Evolutionary conservation across 2,797 vertebrate genomes (phyloP).

Genomic region (Myiotriccus ornatus): DNA sequence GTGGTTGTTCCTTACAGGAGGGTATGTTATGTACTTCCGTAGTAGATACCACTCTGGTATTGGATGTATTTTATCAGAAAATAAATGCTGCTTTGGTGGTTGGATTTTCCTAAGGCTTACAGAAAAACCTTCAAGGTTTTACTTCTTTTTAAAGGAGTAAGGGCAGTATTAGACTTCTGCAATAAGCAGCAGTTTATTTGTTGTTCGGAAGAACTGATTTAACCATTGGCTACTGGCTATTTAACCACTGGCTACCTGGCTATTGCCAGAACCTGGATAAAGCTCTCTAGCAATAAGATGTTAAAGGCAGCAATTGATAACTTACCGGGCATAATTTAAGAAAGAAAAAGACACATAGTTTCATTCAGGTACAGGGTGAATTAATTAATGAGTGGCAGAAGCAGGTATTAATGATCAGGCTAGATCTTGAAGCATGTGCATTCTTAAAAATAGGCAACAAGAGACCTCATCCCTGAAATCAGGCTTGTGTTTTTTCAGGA

Average conservation of each 20-base stretch:
- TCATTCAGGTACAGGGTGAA: not conserved
- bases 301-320: not conserved
- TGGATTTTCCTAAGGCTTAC: not conserved
- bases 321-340: not conserved
- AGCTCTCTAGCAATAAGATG: not conserved
- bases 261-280: not conserved
- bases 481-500: constrained; percentile 72
- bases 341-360: not conserved
- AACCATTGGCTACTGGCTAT: not conserved
- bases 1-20: not conserved
- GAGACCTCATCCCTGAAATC: not conserved
- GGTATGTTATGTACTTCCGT: not conserved
- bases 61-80: not conserved
- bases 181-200: not conserved
- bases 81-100: not conserved
- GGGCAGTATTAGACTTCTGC: not conserved
- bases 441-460: not conserved
- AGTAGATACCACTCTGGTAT: not conserved
- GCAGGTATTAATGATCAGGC: not conserved
- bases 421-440: not conserved
- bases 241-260: not conserved
- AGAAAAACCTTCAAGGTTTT: not conserved
- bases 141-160: not conserved
- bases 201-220: not conserved
- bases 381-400: not conserved